Base-by-base conservation (phyloP, 2,113 vertebrate genomes). In the Spea bombifrons region DNA sequence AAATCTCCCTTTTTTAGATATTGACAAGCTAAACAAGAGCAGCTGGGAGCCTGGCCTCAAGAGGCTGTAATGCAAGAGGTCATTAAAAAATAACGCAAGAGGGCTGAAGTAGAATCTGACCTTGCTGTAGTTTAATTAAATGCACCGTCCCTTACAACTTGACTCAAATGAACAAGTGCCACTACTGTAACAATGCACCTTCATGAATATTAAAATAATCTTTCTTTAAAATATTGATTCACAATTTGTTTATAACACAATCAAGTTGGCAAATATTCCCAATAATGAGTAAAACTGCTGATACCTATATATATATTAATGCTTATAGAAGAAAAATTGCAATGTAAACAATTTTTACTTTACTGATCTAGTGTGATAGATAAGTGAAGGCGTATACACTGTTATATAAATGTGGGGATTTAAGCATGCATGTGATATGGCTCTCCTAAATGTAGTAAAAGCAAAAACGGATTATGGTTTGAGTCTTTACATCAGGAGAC, bases 1-100 rank as follows among this genome's bases (percentile, higher is more conserved):
- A 82, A 84, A 88, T 82, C 84, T 13, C 1, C 75, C 79, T 66
- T 79, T 71, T 80, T 48, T 64, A 67, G 43, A 55, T 66, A 79
- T 79, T 79, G 46, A 80, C 73, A n/a, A 30, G 50, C 16, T 59
- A 5, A 52, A 67, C 16, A 10, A 48, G 64, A 53, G 57, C 78
- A 74, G 71, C 64, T 73, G 64, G 52, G 73, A 80, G 73, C 5
- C n/a, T 66, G 10, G 45, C n/a, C 50, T 65, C 16, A 7, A 57
- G 45, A 74, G 15, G 67, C 59, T 64, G 15, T 53, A 0, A 82
- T 68, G n/a, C 45, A 57, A 64, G 15, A 52, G 48, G 75, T 82
- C 83, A 88, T 81, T 8, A 84, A 86, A 83, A 17, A 83, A 30
- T 77, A 71, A 66, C 64, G 48, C 16, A 3, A 52, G 9, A 0